Evolutionary conservation across 2,797 vertebrate species (phyloP).

Genomic region (Melanotaenia parkinsoni): DNA sequence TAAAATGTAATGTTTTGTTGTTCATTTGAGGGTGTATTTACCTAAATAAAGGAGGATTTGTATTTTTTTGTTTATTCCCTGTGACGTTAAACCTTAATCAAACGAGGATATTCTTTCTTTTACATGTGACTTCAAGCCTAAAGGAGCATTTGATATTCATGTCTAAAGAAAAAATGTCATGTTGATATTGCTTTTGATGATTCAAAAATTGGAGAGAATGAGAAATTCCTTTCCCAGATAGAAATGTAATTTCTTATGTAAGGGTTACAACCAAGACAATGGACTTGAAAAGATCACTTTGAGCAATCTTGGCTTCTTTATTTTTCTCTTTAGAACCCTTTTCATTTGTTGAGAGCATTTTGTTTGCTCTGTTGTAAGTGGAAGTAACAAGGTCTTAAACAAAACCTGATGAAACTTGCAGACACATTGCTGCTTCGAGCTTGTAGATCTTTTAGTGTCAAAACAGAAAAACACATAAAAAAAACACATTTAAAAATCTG

Average conservation of each 20-base stretch:
- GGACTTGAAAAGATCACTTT: neutral
- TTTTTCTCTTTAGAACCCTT: neutral
- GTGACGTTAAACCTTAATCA: too few relatives aligned
- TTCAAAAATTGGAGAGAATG: neutral
- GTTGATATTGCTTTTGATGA: too few relatives aligned
- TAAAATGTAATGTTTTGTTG: too few relatives aligned
- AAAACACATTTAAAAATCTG: neutral
- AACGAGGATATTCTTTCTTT: too few relatives aligned
- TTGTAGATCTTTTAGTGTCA: conserved; percentile 9
- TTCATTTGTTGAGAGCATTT: conserved; percentile 9
- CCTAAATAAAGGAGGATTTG: too few relatives aligned
- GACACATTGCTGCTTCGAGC: conserved; percentile 29
- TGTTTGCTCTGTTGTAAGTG: conserved; percentile 30
- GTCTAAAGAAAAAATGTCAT: too few relatives aligned
- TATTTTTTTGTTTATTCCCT: too few relatives aligned
- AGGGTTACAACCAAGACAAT: neutral
- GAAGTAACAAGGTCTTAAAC: conserved; percentile 29
- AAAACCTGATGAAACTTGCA: conserved; percentile 49
- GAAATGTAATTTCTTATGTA: neutral
- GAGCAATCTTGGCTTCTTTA: neutral
- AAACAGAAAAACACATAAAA: conserved; percentile 11
- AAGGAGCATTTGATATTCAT: too few relatives aligned
- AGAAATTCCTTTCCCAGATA: neutral
- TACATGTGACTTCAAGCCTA: too few relatives aligned
- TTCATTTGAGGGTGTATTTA: too few relatives aligned